phyloP scores from a whole-genome alignment of 53 echinoderm and acorn worm species.

The Echinometra lucunter region DNA sequence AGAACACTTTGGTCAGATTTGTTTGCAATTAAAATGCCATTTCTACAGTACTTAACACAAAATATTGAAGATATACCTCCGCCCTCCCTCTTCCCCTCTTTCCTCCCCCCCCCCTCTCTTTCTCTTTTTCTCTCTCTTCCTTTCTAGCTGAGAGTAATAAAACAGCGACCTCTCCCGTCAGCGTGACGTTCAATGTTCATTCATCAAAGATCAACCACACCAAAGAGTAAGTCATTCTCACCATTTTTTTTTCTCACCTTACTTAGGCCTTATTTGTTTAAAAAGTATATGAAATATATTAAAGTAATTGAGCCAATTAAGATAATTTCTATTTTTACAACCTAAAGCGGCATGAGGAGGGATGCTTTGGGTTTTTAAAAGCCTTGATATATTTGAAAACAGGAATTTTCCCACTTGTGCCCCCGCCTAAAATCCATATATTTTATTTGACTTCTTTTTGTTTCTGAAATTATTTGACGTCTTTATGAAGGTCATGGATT shows the following conservation, averaged over 20 bases:
- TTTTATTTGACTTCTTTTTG: too few species aligned
- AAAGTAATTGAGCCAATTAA: background rate
- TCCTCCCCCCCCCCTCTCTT: background rate
- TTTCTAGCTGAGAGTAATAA: constrained; percentile 50
- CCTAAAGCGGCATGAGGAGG: background rate
- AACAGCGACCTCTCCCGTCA: constrained; percentile 61
- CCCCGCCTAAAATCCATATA: background rate
- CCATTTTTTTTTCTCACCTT: background rate
- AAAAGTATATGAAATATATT: too few species aligned
- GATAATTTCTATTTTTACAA: background rate
- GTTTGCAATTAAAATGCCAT: too few species aligned
- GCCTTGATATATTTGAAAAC: too few species aligned
- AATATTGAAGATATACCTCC: too few species aligned
- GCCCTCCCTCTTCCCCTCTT: too few species aligned
- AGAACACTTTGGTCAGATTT: too few species aligned
- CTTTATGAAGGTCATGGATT: too few species aligned
- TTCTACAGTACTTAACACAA: too few species aligned
- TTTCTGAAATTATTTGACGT: too few species aligned
- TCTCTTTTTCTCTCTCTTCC: background rate
- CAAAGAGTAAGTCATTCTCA: constrained; percentile 56
- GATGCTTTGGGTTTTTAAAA: background rate
- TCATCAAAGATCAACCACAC: constrained; percentile 63
- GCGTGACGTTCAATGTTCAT: constrained; percentile 63
- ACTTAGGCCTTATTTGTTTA: background rate
- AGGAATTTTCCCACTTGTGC: too few species aligned